Evolutionary conservation across 2,113 vertebrate genomes (phyloP).

Genomic region (Scolopax mira): DNA sequence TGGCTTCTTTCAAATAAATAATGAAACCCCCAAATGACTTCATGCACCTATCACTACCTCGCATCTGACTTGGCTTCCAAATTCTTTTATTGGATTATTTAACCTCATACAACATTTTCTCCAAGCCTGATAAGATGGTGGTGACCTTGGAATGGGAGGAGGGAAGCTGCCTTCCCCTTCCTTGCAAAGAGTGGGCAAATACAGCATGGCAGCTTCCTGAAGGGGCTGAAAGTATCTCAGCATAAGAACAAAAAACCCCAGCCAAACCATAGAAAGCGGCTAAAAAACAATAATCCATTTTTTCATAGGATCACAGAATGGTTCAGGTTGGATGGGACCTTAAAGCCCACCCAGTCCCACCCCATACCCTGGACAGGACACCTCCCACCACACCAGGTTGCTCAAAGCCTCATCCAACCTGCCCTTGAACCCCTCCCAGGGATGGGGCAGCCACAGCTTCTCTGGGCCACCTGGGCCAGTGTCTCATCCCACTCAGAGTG

Average conservation of each 20-base stretch:
- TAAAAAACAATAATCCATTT: background rate
- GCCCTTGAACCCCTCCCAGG: too few relatives aligned
- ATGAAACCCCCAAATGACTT: background rate
- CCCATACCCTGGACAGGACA: too few relatives aligned
- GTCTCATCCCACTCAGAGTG: too few relatives aligned
- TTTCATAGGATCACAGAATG: background rate
- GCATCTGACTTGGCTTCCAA: background rate
- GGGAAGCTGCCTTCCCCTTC: accelerated
- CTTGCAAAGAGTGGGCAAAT: background rate
- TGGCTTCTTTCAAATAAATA: background rate
- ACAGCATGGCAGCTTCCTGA: background rate
- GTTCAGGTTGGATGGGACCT: too few relatives aligned
- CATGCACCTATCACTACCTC: background rate
- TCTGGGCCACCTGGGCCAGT: too few relatives aligned
- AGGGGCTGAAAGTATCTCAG: background rate
- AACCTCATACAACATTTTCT: background rate
- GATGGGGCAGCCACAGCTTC: too few relatives aligned
- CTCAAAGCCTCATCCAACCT: too few relatives aligned
- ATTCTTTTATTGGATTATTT: background rate
- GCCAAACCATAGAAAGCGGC: accelerated
- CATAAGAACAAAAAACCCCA: background rate
- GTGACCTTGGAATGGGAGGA: background rate
- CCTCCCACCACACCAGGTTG: too few relatives aligned
- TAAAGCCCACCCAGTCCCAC: too few relatives aligned
- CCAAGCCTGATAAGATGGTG: background rate